Conservation (phyloP, 2,888 invertebrate species). For the Cataglyphis albicans region DNA sequence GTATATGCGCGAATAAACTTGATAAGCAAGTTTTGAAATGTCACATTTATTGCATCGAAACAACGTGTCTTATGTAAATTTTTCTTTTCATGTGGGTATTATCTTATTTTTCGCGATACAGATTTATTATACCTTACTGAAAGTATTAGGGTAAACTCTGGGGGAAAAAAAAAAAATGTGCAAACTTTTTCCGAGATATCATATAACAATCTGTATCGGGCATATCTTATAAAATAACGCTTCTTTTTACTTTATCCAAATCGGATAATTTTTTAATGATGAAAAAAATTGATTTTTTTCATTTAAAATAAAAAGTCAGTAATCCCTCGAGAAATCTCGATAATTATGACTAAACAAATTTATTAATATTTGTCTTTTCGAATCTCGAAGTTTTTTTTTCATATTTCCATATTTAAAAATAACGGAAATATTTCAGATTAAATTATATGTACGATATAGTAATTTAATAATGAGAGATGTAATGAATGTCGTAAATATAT, state of each 20-base stretch:
- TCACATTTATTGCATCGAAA: background rate
- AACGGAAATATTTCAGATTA: background rate
- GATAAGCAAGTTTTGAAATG: constrained; percentile 39
- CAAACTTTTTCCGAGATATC: background rate
- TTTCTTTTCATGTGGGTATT: background rate
- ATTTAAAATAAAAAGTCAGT: background rate
- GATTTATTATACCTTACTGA: background rate
- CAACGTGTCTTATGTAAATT: background rate
- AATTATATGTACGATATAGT: background rate
- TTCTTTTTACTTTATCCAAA: background rate
- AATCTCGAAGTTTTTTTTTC: too few species aligned
- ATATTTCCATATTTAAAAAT: background rate
- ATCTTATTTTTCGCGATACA: background rate
- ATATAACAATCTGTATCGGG: background rate
- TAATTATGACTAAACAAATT: background rate
- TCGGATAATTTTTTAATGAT: background rate
- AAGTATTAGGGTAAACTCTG: background rate
- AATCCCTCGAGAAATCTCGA: background rate
- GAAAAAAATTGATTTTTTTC: background rate
- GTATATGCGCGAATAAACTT: background rate
- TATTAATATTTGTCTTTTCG: background rate
- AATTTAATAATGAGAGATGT: background rate
- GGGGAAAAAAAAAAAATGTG: background rate
- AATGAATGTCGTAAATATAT: background rate
- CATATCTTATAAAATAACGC: background rate